Evolutionary conservation across 2,888 invertebrate species (phyloP).

Genomic region (Diaperis boleti): DNA sequence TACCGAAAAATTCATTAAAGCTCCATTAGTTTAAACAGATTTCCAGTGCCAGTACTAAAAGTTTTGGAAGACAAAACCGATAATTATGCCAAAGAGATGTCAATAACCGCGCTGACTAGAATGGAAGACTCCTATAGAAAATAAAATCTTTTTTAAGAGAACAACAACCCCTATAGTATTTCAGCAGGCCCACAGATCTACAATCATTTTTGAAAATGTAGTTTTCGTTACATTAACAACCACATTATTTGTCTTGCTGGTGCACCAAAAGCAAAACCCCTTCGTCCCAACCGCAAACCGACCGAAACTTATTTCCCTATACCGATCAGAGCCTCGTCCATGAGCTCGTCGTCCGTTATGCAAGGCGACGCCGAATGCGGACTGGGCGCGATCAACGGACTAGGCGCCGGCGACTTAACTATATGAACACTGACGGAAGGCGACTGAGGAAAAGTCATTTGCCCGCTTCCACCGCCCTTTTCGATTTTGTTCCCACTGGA

Average conservation of each 20-base stretch:
- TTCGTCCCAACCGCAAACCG: background rate
- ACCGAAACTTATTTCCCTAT: conserved; percentile 72
- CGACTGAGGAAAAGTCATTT: conserved; percentile 68
- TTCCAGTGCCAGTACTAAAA: too few species aligned
- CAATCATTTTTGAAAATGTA: background rate
- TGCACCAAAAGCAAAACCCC: background rate
- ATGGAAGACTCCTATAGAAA: conserved; percentile 6
- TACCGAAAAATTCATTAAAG: too few species aligned
- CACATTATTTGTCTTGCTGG: background rate
- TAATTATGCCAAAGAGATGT: too few species aligned
- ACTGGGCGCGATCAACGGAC: conserved; percentile 76
- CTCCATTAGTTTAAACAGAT: too few species aligned
- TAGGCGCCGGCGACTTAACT: conserved; percentile 82
- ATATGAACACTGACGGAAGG: conserved; percentile 82
- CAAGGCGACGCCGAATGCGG: conserved; percentile 79
- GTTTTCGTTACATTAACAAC: background rate
- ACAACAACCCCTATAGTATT: too few species aligned
- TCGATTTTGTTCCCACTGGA: conserved; percentile 31
- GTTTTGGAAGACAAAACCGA: too few species aligned
- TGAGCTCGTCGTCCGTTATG: conserved; percentile 89
- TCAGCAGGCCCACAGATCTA: too few species aligned
- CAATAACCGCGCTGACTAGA: conserved; percentile 16
- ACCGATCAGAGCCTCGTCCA: conserved; percentile 88
- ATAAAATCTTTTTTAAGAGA: background rate
- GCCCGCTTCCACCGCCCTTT: conserved; percentile 19